These are phyloP conservation scores for Microctonus aethiopoides DNA, from an alignment of 2,888 invertebrate species.

Conservation along the genomic window DNA sequence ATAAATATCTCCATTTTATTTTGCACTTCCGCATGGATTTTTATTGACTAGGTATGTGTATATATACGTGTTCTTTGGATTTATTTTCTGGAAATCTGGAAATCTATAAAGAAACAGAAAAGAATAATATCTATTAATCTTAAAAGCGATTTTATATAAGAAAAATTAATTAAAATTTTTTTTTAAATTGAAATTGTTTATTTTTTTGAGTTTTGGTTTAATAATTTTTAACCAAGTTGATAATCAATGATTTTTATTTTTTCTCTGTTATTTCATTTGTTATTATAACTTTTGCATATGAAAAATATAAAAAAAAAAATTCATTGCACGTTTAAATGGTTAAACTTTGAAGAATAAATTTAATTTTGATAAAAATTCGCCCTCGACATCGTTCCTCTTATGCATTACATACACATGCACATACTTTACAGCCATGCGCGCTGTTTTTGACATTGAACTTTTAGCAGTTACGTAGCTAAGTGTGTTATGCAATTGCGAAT, in stretches of 20 bases:
- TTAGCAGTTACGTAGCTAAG: background rate
- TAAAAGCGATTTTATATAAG: too few relatives aligned
- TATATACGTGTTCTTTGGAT: background rate
- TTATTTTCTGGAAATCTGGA: background rate
- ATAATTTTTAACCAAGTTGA: too few relatives aligned
- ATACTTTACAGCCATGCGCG: background rate
- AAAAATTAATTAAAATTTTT: too few relatives aligned
- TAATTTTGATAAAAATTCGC: constrained; percentile 8
- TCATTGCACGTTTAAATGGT: background rate
- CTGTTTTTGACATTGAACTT: constrained; percentile 31
- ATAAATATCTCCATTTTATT: background rate
- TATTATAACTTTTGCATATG: too few relatives aligned
- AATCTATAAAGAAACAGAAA: background rate
- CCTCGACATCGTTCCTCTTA: constrained; percentile 25
- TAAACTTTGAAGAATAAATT: background rate
- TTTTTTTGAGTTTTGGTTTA: too few relatives aligned
- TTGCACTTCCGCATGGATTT: too few relatives aligned
- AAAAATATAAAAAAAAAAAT: background rate
- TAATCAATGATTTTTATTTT: too few relatives aligned
- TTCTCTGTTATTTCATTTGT: too few relatives aligned
- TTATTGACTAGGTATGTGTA: too few relatives aligned
- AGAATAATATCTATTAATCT: background rate
- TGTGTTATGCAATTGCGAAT: background rate
- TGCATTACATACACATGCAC: background rate
- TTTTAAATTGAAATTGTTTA: too few relatives aligned